Base-by-base conservation (phyloP, 2,113 vertebrate genomes). In the Phyllostomus hastatus region DNA sequence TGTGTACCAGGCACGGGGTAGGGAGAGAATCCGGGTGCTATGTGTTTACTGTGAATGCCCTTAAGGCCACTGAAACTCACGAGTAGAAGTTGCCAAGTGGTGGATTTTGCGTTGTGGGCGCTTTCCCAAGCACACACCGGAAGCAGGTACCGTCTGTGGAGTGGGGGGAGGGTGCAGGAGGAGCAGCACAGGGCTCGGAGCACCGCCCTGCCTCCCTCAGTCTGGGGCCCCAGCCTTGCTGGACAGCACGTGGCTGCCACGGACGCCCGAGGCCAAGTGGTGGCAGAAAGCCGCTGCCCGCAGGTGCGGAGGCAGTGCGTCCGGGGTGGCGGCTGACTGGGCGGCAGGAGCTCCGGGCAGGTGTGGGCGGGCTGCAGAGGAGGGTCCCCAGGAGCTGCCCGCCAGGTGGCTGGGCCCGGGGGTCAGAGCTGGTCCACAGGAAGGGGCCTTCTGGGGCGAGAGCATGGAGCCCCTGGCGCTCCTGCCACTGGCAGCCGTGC, bases 181-280 rank as follows among this genome's bases (percentile, higher is more conserved):
- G 19, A 35, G 57, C 5, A 12, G 3, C 0, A 1, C 4, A 28
- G 67, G 1, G 0, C 59, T 10, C 0, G 17, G 48, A 8, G 38
- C 19, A 0, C 15, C 38, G 0, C 1, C 2, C 16, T 1, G 2
- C 28, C 86, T 24, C 4, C 1, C 38, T 7, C 0, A 4, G 2
- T 22, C 87, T 6, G 2, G 38, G 17, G 48, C 5, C 4, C 31
- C 1, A 33, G 69, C 11, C 59, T 54, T 9, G 69, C 1, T 12
- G 79, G 50, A 16, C 41, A 16, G 50, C 1, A 1, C 15, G 43
- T 19, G 80, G 41, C 50, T 5, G 19, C 48, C n/a, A 19, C 50
- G 6, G 69, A n/a, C 4, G 15, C 70, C 41, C 0, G 38, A 0
- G 8, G 38, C 61, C 46, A 17, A 1, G 79, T 1, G 69, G 78